phyloP scores from a whole-genome alignment of 1,140 invertebrate species.

The Heliconius melpomene region DNA sequence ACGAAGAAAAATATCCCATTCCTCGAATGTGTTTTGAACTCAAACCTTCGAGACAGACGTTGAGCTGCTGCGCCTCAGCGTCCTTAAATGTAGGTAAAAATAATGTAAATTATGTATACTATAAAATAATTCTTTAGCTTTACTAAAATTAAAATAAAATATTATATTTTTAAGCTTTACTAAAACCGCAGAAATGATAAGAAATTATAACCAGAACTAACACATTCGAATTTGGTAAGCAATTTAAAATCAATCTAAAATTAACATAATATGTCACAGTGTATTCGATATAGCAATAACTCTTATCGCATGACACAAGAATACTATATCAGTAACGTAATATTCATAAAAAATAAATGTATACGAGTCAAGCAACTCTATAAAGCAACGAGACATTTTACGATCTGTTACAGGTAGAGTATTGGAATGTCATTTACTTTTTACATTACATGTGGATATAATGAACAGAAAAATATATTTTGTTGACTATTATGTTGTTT shows the following conservation, averaged over 20 bases:
- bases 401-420: constrained; percentile 20
- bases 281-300: background rate
- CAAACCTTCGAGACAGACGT: too few species aligned
- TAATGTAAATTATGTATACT: too few species aligned
- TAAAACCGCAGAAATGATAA: too few species aligned
- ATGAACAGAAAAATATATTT: background rate
- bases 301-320: constrained; percentile 30
- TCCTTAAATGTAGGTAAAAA: too few species aligned
- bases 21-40: background rate
- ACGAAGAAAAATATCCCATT: background rate
- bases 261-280: background rate
- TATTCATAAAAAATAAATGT: constrained; percentile 47
- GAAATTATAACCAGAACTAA: too few species aligned
- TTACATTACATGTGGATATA: background rate
- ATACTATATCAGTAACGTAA: constrained; percentile 33
- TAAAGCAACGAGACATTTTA: constrained; percentile 40
- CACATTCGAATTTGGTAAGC: too few species aligned
- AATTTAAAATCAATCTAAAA: too few species aligned
- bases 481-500: too few species aligned
- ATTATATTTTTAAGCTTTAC: too few species aligned
- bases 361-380: constrained; percentile 42
- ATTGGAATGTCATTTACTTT: background rate
- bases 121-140: too few species aligned
- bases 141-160: too few species aligned
- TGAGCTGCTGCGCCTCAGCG: too few species aligned